Percentiles rank a stretch among this genome's conserved stretches.
These are phyloP conservation scores for Oegoconia quadripuncta DNA, from an alignment of 2,888 invertebrate species.

Conservation along the genomic window DNA sequence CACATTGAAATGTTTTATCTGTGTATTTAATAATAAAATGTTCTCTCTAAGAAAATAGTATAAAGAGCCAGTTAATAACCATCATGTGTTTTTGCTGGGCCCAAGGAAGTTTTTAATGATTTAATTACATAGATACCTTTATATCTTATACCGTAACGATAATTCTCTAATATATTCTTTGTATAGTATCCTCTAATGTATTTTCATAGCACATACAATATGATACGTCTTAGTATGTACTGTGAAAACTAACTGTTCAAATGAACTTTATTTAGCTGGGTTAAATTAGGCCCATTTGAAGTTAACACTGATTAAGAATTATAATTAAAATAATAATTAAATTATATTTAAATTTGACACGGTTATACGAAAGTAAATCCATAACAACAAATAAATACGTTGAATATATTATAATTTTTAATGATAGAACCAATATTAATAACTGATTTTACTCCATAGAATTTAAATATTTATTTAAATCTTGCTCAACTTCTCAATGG, in stretches of 20 bases:
- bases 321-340: conserved; percentile 12
- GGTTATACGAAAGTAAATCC: conserved; percentile 14
- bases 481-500: conserved; percentile 40
- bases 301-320: conserved; percentile 13
- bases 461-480: conserved; percentile 26
- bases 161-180: conserved; percentile 52
- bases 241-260: conserved; percentile 38
- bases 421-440: conserved; percentile 8
- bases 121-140: conserved; percentile 39
- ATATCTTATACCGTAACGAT: conserved; percentile 48
- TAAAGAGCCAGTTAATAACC: conserved; percentile 40
- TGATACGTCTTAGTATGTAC: conserved; percentile 21
- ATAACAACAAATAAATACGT: conserved; percentile 5
- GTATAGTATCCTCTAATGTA: conserved; percentile 38
- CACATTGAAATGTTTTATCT: conserved; percentile 37
- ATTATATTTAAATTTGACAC: background rate
- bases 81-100: conserved; percentile 47
- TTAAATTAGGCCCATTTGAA: conserved; percentile 62
- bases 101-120: conserved; percentile 46
- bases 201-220: conserved; percentile 29
- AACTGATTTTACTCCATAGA: conserved; percentile 12
- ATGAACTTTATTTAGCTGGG: conserved; percentile 69
- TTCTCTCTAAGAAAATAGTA: conserved; percentile 59
- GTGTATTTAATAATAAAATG: conserved; percentile 48
- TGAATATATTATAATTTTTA: conserved; percentile 9